Percentiles rank a stretch among this genome's conserved stretches.
phyloP scores from a whole-genome alignment of 2,888 invertebrate species.

The Rhimphoctona megacephalus region DNA sequence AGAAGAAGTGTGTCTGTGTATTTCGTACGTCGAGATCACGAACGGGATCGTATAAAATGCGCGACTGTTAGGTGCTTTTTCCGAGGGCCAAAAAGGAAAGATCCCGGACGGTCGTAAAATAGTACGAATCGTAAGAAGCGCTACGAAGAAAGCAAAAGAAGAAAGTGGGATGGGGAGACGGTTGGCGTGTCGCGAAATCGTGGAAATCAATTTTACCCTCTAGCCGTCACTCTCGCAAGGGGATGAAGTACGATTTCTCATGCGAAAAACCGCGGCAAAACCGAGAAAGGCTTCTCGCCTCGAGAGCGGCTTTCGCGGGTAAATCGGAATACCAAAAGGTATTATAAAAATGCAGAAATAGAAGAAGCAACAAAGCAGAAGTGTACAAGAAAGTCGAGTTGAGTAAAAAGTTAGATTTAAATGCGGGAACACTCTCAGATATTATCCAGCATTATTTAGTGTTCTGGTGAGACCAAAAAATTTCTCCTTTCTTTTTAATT shows the following conservation, averaged over 20 bases:
- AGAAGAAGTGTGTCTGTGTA: constrained; percentile 23
- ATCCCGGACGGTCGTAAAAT: constrained; percentile 65
- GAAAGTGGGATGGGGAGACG: constrained; percentile 9
- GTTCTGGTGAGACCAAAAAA: constrained; percentile 32
- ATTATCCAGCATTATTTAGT: constrained; percentile 50
- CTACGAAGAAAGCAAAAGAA: not conserved
- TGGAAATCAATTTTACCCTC: constrained; percentile 69
- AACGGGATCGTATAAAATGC: constrained; percentile 43
- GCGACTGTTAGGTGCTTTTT: constrained; percentile 35
- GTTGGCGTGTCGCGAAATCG: constrained; percentile 65
- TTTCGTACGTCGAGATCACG: constrained; percentile 20
- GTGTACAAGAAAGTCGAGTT: constrained; percentile 20
- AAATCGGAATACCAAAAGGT: constrained; percentile 19
- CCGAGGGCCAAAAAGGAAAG: constrained; percentile 16
- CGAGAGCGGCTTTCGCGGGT: constrained; percentile 28
- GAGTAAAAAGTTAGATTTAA: constrained; percentile 57
- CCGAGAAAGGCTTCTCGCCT: constrained; percentile 18
- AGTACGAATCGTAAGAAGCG: constrained; percentile 29
- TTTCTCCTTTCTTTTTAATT: not conserved
- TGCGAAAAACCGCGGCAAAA: constrained; percentile 52
- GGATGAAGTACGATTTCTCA: constrained; percentile 58
- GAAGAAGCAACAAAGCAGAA: not conserved
- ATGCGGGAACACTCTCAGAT: constrained; percentile 14
- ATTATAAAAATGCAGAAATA: constrained; percentile 19
- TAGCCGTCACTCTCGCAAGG: constrained; percentile 24